Conservation (phyloP, 2,888 invertebrate genomes). For the Clivina fossor region DNA sequence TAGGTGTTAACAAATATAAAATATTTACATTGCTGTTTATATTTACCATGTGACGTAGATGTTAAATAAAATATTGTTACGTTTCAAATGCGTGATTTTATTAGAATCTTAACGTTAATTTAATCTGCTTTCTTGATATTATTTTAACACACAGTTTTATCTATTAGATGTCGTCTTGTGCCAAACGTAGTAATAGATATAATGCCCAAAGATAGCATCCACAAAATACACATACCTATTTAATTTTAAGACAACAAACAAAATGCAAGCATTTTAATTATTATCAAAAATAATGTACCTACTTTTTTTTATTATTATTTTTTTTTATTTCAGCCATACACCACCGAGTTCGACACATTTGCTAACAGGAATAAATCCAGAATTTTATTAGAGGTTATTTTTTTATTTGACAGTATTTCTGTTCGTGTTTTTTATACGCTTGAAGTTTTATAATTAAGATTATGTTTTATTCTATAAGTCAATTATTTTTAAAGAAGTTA, state of each 20-base stretch:
- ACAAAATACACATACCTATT: background rate
- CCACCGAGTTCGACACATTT: slow-evolving; percentile 28
- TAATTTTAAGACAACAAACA: background rate
- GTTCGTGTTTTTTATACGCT: slow-evolving; percentile 19
- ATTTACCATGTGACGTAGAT: slow-evolving; percentile 17
- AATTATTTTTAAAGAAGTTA: too few relatives aligned
- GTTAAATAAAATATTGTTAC: slow-evolving; percentile 9
- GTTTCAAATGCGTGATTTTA: background rate
- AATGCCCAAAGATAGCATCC: slow-evolving; percentile 7
- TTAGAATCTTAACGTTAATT: too few relatives aligned
- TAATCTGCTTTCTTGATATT: background rate
- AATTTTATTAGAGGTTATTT: slow-evolving; percentile 17
- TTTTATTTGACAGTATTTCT: slow-evolving; percentile 18
- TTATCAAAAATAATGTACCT: background rate
- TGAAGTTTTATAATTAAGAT: too few relatives aligned
- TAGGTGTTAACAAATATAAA: too few relatives aligned
- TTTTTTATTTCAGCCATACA: slow-evolving; percentile 30
- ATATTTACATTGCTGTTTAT: too few relatives aligned
- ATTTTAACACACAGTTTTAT: slow-evolving; percentile 32
- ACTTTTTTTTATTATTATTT: slow-evolving; percentile 12
- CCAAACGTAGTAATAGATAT: slow-evolving; percentile 14
- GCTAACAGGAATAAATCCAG: slow-evolving; percentile 22
- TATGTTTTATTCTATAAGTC: too few relatives aligned
- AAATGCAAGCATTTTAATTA: slow-evolving; percentile 13
- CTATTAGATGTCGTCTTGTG: slow-evolving; percentile 27